Base-by-base conservation (phyloP, 2,888 invertebrate species). In the Monoplex corrugatus region DNA sequence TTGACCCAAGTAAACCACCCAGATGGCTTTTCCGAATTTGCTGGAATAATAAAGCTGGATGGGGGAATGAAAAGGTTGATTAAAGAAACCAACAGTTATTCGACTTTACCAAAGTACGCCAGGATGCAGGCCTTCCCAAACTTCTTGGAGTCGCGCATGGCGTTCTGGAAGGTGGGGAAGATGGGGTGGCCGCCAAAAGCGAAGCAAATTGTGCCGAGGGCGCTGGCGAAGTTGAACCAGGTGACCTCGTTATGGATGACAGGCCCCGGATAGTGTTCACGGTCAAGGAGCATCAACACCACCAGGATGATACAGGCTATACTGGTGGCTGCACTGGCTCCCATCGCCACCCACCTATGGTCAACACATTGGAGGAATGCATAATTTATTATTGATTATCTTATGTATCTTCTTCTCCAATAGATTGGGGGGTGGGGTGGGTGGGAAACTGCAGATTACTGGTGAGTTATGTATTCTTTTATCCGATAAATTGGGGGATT, bases 151-250 rank as follows among this genome's bases (percentile, higher is more conserved):
- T 98, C 97, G 91, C 97, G 97, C 98, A 99, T 99, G 95, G 99
- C 98, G 91, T 98, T 98, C 96, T 98, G 98, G 86, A 99, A 97
- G 0, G 98, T 98, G 92, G 98, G 97, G 94, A 99, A 97, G 94
- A 97, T 97, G 0, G 97, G 97, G 10, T 97, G 97, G 2, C 98
- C 98, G 8, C 97, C 97, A 94, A 97, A 97, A 0, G 97, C 97
- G 94, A 97, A 98, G 95, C 97, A 96, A 89, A 98, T 97, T 10
- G 97, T 97, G 13, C 98, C 97, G 93, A 97, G 97, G 0, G 97
- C 97, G 45, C 97, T 95, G 95, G 97, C 97, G 95, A 98, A 97
- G 91, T 97, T 97, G 89, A 96, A 96, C 94, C 97, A 97, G 19
- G 92, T 91, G 23, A 93, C 87, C 23, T 89, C n/a, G 3, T 90